Conservation (phyloP, 2,888 invertebrate genomes). For the Caenorhabditis uteleia region DNA sequence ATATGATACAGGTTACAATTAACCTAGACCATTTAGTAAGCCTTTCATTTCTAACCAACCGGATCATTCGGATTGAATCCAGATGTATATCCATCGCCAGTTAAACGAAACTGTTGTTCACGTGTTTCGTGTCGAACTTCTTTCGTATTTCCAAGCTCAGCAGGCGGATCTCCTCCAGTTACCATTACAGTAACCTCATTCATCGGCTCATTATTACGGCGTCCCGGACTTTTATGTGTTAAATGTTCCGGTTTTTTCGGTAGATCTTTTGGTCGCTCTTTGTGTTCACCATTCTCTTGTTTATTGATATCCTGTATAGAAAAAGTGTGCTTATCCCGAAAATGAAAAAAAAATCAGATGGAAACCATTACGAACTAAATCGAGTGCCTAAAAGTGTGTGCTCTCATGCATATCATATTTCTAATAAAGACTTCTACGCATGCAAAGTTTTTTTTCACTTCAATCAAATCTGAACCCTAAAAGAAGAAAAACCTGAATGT, state of each 20-base stretch:
- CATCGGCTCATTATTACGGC: constrained; percentile 23
- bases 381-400: background rate
- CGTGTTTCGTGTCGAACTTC: constrained; percentile 55
- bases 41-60: no score
- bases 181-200: constrained; percentile 35
- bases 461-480: constrained; percentile 5
- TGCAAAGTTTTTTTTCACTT: background rate
- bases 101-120: constrained; percentile 58
- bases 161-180: constrained; percentile 21
- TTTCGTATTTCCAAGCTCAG: constrained; percentile 22
- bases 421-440: background rate
- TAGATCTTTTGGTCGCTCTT: no score
- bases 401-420: background rate
- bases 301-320: background rate
- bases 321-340: background rate
- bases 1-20: no score
- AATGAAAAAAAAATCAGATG: background rate
- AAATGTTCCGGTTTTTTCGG: constrained; percentile 28
- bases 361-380: background rate
- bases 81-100: constrained; percentile 54
- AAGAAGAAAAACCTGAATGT: no score
- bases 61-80: constrained; percentile 59
- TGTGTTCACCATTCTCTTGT: background rate
- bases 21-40: no score
- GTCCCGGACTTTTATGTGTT: constrained; percentile 15